phyloP scores from a whole-genome alignment of 2,797 vertebrate genomes.

The Rhodeus uyekii region DNA sequence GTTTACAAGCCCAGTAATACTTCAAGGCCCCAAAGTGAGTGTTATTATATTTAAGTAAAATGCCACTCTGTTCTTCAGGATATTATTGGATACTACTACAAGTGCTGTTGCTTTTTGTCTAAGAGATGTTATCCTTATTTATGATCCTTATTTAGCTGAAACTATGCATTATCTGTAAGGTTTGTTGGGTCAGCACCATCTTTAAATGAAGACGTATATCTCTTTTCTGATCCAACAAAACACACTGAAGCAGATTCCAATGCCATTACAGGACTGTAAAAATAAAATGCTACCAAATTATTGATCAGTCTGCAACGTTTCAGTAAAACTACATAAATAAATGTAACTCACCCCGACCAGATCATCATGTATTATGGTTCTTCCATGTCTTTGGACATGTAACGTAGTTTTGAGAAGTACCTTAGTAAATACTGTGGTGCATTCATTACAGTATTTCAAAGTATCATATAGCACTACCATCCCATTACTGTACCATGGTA shows the following conservation, averaged over 20 bases:
- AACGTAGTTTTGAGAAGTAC: not conserved
- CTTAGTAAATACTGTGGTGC: not conserved
- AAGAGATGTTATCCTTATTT: not conserved
- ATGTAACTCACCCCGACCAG: not conserved
- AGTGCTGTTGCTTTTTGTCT: not conserved
- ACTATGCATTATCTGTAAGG: not conserved
- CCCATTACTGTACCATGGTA: not conserved
- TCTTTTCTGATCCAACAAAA: not conserved
- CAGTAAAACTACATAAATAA: not conserved
- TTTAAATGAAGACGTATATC: not conserved
- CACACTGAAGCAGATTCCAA: not conserved
- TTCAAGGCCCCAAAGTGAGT: not conserved
- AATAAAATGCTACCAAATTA: too few species aligned
- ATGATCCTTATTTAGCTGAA: too few species aligned
- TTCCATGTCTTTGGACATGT: too few species aligned
- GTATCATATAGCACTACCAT: not conserved
- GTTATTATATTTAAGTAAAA: slow-evolving; percentile 1
- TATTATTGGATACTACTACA: not conserved
- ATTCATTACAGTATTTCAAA: not conserved
- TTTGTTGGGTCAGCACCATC: not conserved
- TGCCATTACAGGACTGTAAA: too few species aligned
- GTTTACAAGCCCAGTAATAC: slow-evolving; percentile 11
- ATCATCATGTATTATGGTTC: not conserved
- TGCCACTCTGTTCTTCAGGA: not conserved
- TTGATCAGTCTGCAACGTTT: too few species aligned